Evolutionary conservation across 2,888 invertebrate species (phyloP).

Genomic region (Gymnocheta viridis): DNA sequence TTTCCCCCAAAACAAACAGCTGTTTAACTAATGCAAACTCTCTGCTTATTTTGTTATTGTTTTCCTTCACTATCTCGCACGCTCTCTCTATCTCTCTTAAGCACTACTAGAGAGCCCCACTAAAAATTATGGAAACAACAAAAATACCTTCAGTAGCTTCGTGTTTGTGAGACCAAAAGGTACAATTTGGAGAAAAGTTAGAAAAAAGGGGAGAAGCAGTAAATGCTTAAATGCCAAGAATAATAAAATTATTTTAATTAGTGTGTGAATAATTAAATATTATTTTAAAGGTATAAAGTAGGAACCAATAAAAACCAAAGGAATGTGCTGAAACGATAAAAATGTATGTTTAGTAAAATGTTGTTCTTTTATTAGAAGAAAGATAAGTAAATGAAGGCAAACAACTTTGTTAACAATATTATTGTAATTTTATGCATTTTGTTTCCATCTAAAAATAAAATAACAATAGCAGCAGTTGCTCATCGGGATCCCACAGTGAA

Average conservation of each 20-base stretch:
- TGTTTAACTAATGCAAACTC: constrained; percentile 3
- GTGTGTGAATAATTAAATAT: constrained; percentile 15
- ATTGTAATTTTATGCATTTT: neutral
- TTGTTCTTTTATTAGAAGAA: neutral
- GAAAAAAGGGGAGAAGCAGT: neutral
- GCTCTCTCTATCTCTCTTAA: no score
- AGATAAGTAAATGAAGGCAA: neutral
- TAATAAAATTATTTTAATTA: constrained; percentile 26
- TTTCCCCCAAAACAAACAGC: constrained; percentile 27
- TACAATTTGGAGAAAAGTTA: neutral
- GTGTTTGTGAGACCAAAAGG: constrained; percentile 49
- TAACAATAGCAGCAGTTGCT: constrained; percentile 1
- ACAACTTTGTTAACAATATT: neutral
- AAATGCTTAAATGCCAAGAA: constrained; percentile 7
- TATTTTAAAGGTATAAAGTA: neutral
- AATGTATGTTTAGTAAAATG: neutral
- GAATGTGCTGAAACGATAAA: constrained; percentile 9
- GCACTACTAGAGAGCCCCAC: neutral
- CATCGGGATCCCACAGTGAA: constrained; percentile 17
- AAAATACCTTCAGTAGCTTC: constrained; percentile 57
- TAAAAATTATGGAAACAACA: constrained; percentile 33
- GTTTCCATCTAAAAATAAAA: neutral
- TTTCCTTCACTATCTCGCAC: neutral
- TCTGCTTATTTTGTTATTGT: constrained; percentile 51
- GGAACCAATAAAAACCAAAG: neutral